Conservation (phyloP, 2,888 invertebrate species). For the Neelides folsomi region DNA sequence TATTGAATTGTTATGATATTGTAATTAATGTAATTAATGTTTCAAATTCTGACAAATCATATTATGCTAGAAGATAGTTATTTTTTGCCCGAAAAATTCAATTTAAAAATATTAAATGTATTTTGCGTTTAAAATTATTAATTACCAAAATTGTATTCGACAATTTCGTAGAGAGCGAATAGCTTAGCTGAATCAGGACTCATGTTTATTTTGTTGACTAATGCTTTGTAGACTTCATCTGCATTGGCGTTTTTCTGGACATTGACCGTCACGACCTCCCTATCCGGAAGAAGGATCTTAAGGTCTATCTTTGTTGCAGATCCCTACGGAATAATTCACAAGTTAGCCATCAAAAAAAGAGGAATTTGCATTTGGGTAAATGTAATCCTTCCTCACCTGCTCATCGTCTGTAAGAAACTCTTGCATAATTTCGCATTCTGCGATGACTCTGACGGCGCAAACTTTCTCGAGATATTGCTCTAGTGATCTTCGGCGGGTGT, state of each 20-base stretch:
- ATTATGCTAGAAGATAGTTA: too few relatives aligned
- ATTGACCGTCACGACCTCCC: constrained; percentile 74
- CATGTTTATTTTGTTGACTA: constrained; percentile 70
- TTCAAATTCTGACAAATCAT: too few relatives aligned
- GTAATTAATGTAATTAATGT: too few relatives aligned
- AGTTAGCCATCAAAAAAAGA: background rate
- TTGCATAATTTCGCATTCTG: constrained; percentile 92
- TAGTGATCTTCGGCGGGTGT: constrained; percentile 79
- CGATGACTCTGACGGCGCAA: constrained; percentile 93
- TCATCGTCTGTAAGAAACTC: constrained; percentile 91
- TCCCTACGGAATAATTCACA: constrained; percentile 34
- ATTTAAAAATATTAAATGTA: too few relatives aligned
- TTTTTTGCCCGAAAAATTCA: too few relatives aligned
- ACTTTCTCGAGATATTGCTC: constrained; percentile 98
- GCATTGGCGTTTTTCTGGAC: constrained; percentile 78
- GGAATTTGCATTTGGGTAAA: background rate
- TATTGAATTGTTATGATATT: too few relatives aligned
- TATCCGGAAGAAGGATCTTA: constrained; percentile 73
- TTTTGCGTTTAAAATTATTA: constrained; percentile 6
- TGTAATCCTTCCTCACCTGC: constrained; percentile 33
- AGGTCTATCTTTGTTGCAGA: constrained; percentile 46
- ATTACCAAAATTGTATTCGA: constrained; percentile 91
- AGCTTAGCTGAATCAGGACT: constrained; percentile 68
- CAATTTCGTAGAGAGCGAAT: constrained; percentile 92
- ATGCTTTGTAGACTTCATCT: constrained; percentile 76